Percentiles rank a stretch among this genome's conserved stretches.
These are phyloP conservation scores for Spodoptera frugiperda DNA, from an alignment of 1,140 invertebrate genomes.

Conservation along the genomic window DNA sequence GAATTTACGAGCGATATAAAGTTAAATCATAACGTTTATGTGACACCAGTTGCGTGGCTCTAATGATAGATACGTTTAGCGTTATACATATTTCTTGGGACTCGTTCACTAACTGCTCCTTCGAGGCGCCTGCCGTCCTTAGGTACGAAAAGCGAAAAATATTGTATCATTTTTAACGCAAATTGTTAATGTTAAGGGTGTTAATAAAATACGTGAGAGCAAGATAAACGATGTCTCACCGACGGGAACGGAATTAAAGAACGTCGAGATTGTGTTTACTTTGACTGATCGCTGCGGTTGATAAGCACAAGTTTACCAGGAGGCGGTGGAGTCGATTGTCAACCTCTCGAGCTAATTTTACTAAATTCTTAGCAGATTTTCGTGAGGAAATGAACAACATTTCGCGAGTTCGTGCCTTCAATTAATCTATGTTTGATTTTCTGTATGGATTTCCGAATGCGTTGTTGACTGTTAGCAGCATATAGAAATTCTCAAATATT, in stretches of 20 bases:
- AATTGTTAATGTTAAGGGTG: conserved; percentile 18
- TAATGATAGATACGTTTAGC: conserved; percentile 30
- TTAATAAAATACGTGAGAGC: conserved; percentile 14
- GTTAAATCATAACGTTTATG: conserved; percentile 36
- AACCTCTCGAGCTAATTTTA: neutral
- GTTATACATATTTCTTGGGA: neutral
- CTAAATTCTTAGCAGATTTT: neutral
- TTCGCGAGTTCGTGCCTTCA: neutral
- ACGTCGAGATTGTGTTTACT: neutral
- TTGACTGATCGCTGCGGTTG: neutral
- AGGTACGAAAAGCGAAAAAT: conserved; percentile 1
- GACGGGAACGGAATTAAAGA: neutral
- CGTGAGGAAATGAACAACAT: neutral
- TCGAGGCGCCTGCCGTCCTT: neutral
- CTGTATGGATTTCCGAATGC: neutral
- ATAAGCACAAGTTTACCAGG: too few relatives aligned
- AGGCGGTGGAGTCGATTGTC: too few relatives aligned
- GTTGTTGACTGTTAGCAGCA: conserved; percentile 4
- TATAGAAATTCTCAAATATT: conserved; percentile 20
- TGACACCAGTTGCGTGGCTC: conserved; percentile 32
- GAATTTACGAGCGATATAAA: conserved; percentile 37
- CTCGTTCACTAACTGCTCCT: conserved; percentile 2
- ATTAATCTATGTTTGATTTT: conserved; percentile 7
- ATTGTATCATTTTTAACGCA: conserved; percentile 3
- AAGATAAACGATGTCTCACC: conserved; percentile 10